Evolutionary conservation across 2,888 invertebrate genomes (phyloP).

Genomic region (Melanargia galathea): DNA sequence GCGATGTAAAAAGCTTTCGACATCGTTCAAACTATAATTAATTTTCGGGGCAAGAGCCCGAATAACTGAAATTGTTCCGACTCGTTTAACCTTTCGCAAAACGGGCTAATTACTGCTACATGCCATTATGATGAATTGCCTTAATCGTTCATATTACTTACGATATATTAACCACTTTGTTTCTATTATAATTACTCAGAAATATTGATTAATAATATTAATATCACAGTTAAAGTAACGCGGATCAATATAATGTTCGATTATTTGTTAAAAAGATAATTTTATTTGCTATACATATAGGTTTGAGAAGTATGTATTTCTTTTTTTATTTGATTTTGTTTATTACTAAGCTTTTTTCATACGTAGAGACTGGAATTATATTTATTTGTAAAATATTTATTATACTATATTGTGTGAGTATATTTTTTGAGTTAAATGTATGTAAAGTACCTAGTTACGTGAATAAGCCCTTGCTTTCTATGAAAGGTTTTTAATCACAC

Average conservation of each 20-base stretch:
- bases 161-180: conserved; percentile 35
- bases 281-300: too few relatives aligned
- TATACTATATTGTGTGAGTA: too few relatives aligned
- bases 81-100: conserved; percentile 49
- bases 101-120: conserved; percentile 51
- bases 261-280: too few relatives aligned
- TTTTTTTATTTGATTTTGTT: too few relatives aligned
- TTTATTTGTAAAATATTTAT: too few relatives aligned
- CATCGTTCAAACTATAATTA: conserved; percentile 50
- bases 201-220: not conserved
- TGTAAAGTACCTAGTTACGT: not conserved
- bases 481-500: conserved; percentile 1
- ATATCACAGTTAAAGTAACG: not conserved
- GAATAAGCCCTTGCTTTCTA: not conserved
- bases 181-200: not conserved
- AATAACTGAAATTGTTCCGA: conserved; percentile 51
- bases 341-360: too few relatives aligned
- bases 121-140: conserved; percentile 54
- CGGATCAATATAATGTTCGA: not conserved
- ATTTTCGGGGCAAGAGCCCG: conserved; percentile 46
- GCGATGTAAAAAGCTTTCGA: conserved; percentile 33
- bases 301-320: too few relatives aligned
- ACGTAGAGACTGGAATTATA: too few relatives aligned
- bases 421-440: too few relatives aligned
- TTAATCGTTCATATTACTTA: conserved; percentile 24